These are phyloP conservation scores for Crenichthys baileyi DNA, from an alignment of 2,797 vertebrate genomes.

Conservation along the genomic window DNA sequence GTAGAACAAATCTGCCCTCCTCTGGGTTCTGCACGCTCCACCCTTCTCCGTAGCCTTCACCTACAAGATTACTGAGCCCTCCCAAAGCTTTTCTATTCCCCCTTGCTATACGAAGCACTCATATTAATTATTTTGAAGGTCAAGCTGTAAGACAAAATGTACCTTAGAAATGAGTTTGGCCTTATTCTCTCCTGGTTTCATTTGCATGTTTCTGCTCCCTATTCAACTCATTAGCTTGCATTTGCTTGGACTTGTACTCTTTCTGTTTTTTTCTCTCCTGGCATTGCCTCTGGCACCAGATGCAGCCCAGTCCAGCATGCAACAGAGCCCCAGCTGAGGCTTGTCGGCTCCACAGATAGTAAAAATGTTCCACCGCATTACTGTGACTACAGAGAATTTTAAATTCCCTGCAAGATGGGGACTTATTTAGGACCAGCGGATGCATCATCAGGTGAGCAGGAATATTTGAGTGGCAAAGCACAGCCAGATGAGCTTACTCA, in stretches of 20 bases:
- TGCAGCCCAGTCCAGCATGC: constrained; percentile 48
- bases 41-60: not conserved
- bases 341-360: constrained; percentile 44
- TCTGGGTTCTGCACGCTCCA: not conserved
- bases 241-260: constrained; percentile 29
- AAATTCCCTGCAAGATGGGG: constrained; percentile 46
- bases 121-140: constrained; percentile 63
- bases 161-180: constrained; percentile 12
- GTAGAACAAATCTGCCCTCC: constrained; percentile 1
- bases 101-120: constrained; percentile 41
- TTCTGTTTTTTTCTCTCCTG: constrained; percentile 41
- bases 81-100: constrained; percentile 30
- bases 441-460: constrained; percentile 31
- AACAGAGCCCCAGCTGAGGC: constrained; percentile 51
- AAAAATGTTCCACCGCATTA: constrained; percentile 40
- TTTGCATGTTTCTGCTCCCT: constrained; percentile 33
- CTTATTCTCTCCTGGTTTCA: constrained; percentile 16
- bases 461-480: constrained; percentile 36
- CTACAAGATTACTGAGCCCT: constrained; percentile 41
- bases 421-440: constrained; percentile 24
- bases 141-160: constrained; percentile 39
- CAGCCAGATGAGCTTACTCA: constrained; percentile 60
- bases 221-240: constrained; percentile 37
- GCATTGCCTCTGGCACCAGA: constrained; percentile 59
- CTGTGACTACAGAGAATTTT: constrained; percentile 18